Evolutionary conservation across 2,888 invertebrate genomes (phyloP).

Genomic region (Lepidonotus clava): DNA sequence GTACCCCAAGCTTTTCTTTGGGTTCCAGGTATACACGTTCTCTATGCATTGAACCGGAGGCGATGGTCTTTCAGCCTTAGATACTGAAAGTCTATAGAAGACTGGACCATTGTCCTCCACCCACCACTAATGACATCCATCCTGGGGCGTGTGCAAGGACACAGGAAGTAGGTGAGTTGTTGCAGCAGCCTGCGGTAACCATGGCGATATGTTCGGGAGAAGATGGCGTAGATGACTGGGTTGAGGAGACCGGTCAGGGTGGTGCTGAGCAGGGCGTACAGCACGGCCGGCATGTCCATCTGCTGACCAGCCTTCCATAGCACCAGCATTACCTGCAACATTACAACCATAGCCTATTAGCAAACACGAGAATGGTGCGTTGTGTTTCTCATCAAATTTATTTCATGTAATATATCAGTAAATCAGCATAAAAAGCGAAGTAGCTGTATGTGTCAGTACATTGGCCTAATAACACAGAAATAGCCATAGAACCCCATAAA

Average conservation of each 20-base stretch:
- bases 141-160: slow-evolving; percentile 30
- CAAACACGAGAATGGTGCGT: too few relatives aligned
- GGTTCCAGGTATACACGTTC: too few relatives aligned
- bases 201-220: slow-evolving; percentile 69
- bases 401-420: too few relatives aligned
- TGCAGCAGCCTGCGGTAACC: slow-evolving; percentile 66
- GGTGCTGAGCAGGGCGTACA: slow-evolving; percentile 73
- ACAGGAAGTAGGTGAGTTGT: slow-evolving; percentile 47
- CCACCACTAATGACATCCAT: slow-evolving; percentile 49
- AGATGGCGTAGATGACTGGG: slow-evolving; percentile 72
- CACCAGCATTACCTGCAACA: slow-evolving; percentile 69
- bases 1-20: too few relatives aligned
- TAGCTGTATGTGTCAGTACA: too few relatives aligned
- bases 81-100: neutral
- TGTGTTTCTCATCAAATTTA: too few relatives aligned
- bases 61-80: neutral
- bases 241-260: slow-evolving; percentile 74
- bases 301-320: slow-evolving; percentile 66
- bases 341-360: too few relatives aligned
- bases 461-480: too few relatives aligned
- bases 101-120: slow-evolving; percentile 14
- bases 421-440: too few relatives aligned
- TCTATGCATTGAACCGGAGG: neutral
- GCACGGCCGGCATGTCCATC: slow-evolving; percentile 69
- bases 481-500: too few relatives aligned